Evolutionary conservation across 2,888 invertebrate species (phyloP), one percentile per base, ranked within the genome.

Genomic region (Euplagia quadripunctaria): DNA sequence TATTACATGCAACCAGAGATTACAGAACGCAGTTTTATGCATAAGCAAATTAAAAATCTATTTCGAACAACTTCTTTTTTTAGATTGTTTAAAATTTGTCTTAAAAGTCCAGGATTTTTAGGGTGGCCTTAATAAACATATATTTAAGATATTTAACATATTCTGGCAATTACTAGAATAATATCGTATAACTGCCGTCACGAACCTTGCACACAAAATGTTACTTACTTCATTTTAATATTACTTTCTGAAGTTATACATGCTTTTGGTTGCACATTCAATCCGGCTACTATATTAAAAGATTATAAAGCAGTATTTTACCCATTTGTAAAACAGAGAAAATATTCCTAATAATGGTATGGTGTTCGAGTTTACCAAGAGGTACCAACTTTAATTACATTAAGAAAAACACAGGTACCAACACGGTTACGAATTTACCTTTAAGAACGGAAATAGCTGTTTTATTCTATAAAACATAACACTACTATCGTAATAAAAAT

Each of bases 401-500:
- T 58, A 5, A 58, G 12, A 4, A 11, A 55, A n/a, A n/a, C 55
- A 0, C n/a, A 55, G n/a, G 4, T n/a, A 9, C 55, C n/a, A 4
- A 9, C 11, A 55, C n/a, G 1, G n/a, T n/a, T n/a, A 9, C n/a
- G 11, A 31, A 31, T 31, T 31, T 9, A 46, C 46, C 9, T 46
- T 46, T 9, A 46, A 9, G 46, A 9, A 46, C 3, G 52, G 52
- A n/a, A n/a, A 55, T 55, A 55, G 4, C n/a, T 55, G 4, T n/a
- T 55, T n/a, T 9, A 11, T 55, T 58, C 12, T 20, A 11, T 20
- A 58, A 58, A 58, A 20, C 12, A n/a, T 64, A 12, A 16, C 41
- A 4, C 6, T 58, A 16, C 67, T 6, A 17, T 65, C 16, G 11
- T 20, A 61, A 74, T 61, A 51, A 74, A 55, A 77, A 68, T 16